phyloP scores from a whole-genome alignment of 2,888 invertebrate species.

The Copidosoma aretas region DNA sequence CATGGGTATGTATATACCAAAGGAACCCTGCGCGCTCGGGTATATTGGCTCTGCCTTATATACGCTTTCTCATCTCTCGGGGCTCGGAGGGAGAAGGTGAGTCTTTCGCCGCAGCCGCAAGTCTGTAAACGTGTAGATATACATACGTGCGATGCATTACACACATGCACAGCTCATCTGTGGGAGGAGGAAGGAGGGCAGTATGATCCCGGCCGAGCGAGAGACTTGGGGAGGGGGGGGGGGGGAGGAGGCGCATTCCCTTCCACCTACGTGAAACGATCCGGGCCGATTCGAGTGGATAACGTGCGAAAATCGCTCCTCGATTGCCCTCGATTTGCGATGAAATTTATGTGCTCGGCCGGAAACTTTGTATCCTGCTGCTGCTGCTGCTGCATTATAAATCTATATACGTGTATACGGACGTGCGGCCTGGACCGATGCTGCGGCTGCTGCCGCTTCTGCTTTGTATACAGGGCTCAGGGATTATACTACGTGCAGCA shows the following conservation, averaged over 20 bases:
- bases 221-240: no score
- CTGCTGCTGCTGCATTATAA: no score
- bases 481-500: no score
- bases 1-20: background rate
- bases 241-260: background rate
- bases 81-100: slow-evolving; percentile 3
- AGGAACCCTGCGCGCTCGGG: slow-evolving; percentile 46
- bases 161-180: no score
- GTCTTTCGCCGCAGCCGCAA: no score
- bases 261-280: slow-evolving; percentile 32
- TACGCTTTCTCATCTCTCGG: background rate
- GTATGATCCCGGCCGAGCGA: no score
- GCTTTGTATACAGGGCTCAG: no score
- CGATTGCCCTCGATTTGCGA: slow-evolving; percentile 30
- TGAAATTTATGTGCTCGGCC: slow-evolving; percentile 29
- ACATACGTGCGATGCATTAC: no score
- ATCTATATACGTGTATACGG: no score
- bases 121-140: no score
- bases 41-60: slow-evolving; percentile 42
- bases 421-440: no score
- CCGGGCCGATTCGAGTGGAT: slow-evolving; percentile 34
- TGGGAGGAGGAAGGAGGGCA: background rate
- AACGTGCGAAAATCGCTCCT: slow-evolving; percentile 39
- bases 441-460: no score
- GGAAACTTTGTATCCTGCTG: background rate